Evolutionary conservation across 1,140 invertebrate species (phyloP), one percentile per base, ranked within the genome.

Genomic region (Ectropis grisescens): DNA sequence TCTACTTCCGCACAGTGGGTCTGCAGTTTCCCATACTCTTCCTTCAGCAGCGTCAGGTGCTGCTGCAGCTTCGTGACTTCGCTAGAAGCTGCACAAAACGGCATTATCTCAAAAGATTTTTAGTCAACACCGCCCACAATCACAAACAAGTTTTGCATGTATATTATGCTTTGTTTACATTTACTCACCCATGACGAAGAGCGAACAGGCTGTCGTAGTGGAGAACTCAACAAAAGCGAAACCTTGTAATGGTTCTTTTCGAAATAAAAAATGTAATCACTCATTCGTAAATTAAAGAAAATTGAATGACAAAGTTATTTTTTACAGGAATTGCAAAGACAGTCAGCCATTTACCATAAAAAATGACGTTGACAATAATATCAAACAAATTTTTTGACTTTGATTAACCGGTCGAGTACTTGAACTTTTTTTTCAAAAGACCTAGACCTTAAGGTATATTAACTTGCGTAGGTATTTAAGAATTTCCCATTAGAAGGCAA

Each of bases 1-100:
- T 97, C 92, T 3, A 97, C 65, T 49, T 96, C 93, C 2, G 86
- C 86, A 60, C 93, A 90, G 41, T 89, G 87, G n/a, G 86, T 86
- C 62, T 96, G 93, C 9, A 98, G 83, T 76, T 95, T 96, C 1
- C 93, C 89, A 81, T 97, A 97, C 68, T 98, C 94, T 53, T 96
- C 92, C 61, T 94, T 89, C 24, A 98, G 80, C 30, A 98, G 82
- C 24, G 87, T 75, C 45, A 98, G 82, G 67, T 97, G 94, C 57
- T 93, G 92, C 67, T 96, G 92, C 52, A 96, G 86, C 71, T 97
- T 95, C 11, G 82, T 82, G 37, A 87, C 84, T 75, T 91, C 90
- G 41, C 78, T 79, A 25, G 82, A 82, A 42, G 74, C 82, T 83
- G 46, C 31, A 61, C 34, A 67, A 54, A 53, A 30, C 33, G 47